phyloP scores from a whole-genome alignment of 2,797 vertebrate genomes.

The Craterocephalus amniculus region DNA sequence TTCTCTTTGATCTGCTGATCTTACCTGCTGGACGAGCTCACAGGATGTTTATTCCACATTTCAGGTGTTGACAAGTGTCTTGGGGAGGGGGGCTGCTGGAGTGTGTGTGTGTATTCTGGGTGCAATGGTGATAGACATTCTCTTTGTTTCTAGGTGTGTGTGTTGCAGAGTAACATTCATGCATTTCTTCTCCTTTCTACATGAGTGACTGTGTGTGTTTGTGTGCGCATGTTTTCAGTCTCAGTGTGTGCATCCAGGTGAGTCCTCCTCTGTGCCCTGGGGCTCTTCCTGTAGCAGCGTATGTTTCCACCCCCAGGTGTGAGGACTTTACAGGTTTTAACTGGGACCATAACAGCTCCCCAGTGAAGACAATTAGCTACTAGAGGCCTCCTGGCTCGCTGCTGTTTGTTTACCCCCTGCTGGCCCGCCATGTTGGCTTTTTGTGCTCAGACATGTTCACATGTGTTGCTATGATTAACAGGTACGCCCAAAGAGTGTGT shows the following conservation, averaged over 20 bases:
- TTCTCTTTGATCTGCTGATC: constrained; percentile 58
- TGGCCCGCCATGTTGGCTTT: constrained; percentile 56
- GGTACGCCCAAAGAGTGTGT: constrained; percentile 8
- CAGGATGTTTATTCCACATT: constrained; percentile 64
- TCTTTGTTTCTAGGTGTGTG: constrained; percentile 69
- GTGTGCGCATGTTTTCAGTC: constrained; percentile 21
- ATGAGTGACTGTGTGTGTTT: constrained; percentile 22
- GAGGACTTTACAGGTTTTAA: constrained; percentile 71
- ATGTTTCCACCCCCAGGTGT: constrained; percentile 64
- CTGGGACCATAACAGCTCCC: constrained; percentile 74
- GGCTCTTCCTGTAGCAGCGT: constrained; percentile 83
- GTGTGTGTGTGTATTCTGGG: constrained; percentile 31
- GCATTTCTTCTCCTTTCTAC: constrained; percentile 42
- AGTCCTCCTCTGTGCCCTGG: constrained; percentile 60
- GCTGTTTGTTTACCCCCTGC: constrained; percentile 73
- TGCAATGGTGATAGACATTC: constrained; percentile 50
- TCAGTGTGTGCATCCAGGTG: constrained; percentile 44
- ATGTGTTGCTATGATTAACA: background rate
- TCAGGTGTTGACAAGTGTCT: constrained; percentile 74
- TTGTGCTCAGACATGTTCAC: constrained; percentile 40
- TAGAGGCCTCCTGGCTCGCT: constrained; percentile 73
- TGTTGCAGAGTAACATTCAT: constrained; percentile 45
- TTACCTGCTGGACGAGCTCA: constrained; percentile 68
- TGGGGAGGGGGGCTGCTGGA: constrained; percentile 30
- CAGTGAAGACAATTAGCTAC: constrained; percentile 80